These are phyloP conservation scores for Hepsetus odoe DNA, from an alignment of 2,113 vertebrate species.

Conservation along the genomic window DNA sequence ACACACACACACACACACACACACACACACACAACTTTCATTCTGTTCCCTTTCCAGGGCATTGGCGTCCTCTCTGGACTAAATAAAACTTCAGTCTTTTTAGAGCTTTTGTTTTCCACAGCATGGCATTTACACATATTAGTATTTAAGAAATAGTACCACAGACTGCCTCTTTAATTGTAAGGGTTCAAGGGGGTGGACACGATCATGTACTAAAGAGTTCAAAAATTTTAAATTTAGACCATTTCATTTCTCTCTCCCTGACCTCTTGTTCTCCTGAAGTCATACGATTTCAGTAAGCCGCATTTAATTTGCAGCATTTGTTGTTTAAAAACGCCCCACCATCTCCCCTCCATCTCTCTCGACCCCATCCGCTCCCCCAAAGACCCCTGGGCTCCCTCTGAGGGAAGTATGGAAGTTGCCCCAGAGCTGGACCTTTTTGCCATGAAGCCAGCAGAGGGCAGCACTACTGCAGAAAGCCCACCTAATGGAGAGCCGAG, in stretches of 20 bases:
- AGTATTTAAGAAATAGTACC: too few species aligned
- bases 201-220: not conserved
- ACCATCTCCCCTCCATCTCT: slow-evolving; percentile 48
- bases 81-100: too few species aligned
- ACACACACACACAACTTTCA: not conserved
- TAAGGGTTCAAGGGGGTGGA: not conserved
- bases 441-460: slow-evolving; percentile 94
- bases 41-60: not conserved
- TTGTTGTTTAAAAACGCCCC: slow-evolving; percentile 60
- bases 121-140: too few species aligned
- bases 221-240: not conserved
- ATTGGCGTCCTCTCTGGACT: not conserved
- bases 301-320: slow-evolving; percentile 39
- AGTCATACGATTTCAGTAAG: slow-evolving; percentile 31
- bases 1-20: not conserved
- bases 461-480: slow-evolving; percentile 83
- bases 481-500: slow-evolving; percentile 77
- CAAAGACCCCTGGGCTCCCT: slow-evolving; percentile 98
- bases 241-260: slow-evolving; percentile 14
- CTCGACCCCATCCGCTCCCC: slow-evolving; percentile 63
- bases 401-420: slow-evolving; percentile 93
- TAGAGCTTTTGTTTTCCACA: too few species aligned
- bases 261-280: slow-evolving; percentile 26
- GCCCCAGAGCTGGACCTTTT: slow-evolving; percentile 97
- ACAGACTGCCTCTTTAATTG: too few species aligned